Base-by-base conservation (phyloP, 2,113 vertebrate genomes). In the Nematolebias whitei region DNA sequence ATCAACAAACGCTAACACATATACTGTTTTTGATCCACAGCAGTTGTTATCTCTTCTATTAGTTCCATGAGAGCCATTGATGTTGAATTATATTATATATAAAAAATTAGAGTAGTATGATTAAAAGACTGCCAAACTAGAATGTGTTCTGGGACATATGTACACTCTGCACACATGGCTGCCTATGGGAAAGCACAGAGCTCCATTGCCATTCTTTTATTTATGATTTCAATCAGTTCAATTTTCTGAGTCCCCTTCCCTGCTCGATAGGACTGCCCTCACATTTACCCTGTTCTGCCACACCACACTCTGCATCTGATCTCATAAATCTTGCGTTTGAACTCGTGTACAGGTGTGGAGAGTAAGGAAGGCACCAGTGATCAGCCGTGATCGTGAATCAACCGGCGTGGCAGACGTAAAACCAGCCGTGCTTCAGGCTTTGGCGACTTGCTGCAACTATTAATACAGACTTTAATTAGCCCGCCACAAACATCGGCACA, bases 401-500 rank as follows among this genome's bases (percentile, higher is more conserved):
- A 59, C 78, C 45, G 19, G 59, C 68, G 77, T 64, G 67, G 64
- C 59, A 70, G 59, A 74, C 62, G 68, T 55, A 67, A 44, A 78
- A 76, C 57, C 68, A 76, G 68, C 67, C 48, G 4, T 55, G 82
- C 88, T 85, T 12, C 43, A 23, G 82, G 87, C 66, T 57, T 54
- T 55, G 52, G 82, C 74, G 48, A 44, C 76, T 87, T 85, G 78
- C 84, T 83, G 84, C 87, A 77, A 83, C 90, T 90, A 91, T 92
- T 90, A 91, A 91, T 92, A 89, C 80, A 83, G 82, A 84, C 83
- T 89, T 88, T 90, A 92, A 93, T 92, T 90, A 90, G 88, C 85
- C 72, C 79, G 67, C 86, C 74, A 76, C 88, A 89, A 90, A 90
- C 85, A 79, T 74, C 63, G 76, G 80, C 80, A 75, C 82, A 79